phyloP scores from a whole-genome alignment of 1,140 invertebrate genomes.

The Drosophila pallidifrons region DNA sequence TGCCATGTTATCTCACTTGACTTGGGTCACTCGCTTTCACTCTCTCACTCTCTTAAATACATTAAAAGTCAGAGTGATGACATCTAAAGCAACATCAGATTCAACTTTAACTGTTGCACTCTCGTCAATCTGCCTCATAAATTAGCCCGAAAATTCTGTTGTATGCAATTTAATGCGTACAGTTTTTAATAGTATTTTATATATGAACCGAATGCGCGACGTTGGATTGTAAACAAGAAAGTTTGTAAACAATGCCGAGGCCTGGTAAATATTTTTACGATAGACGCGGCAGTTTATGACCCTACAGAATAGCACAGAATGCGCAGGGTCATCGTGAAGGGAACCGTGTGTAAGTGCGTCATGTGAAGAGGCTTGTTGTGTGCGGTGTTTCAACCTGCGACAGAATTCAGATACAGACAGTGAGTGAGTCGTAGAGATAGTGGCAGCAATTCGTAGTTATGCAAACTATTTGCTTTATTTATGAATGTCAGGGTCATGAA shows the following conservation, averaged over 20 bases:
- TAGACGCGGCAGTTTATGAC: constrained; percentile 53
- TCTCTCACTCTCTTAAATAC: background rate
- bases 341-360: constrained; percentile 29
- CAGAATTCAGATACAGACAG: background rate
- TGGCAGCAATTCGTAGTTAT: constrained; percentile 39
- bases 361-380: constrained; percentile 25
- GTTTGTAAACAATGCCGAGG: constrained; percentile 29
- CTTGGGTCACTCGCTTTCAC: constrained; percentile 40
- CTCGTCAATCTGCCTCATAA: background rate
- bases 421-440: constrained; percentile 6
- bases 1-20: constrained; percentile 32
- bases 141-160: background rate
- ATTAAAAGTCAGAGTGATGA: constrained; percentile 11
- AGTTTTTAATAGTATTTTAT: constrained; percentile 69
- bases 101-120: background rate
- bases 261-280: constrained; percentile 73
- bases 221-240: constrained; percentile 64
- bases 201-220: constrained; percentile 32
- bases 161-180: constrained; percentile 48
- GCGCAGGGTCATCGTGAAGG: background rate
- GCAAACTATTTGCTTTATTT: constrained; percentile 52
- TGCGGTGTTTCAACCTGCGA: too few species aligned
- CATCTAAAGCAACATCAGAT: background rate
- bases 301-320: constrained; percentile 2
- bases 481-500: constrained; percentile 45